These are phyloP conservation scores for Syngnathus floridae DNA, from an alignment of 2,113 vertebrate genomes.

Conservation along the genomic window DNA sequence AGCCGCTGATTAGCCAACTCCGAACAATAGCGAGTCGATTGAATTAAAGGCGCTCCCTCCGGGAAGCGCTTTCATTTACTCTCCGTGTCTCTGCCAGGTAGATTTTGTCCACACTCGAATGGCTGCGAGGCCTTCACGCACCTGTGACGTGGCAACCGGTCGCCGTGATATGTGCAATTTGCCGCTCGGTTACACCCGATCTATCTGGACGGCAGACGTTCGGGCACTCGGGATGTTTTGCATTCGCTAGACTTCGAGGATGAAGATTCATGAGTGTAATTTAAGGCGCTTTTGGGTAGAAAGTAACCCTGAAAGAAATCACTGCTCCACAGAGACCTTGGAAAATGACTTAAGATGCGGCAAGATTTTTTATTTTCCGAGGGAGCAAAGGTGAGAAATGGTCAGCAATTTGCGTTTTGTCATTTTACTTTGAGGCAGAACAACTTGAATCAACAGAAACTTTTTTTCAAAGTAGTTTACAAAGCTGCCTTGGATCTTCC, in stretches of 20 bases:
- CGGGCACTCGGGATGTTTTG: neutral
- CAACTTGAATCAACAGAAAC: too few relatives aligned
- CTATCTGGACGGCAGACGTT: neutral
- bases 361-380: too few relatives aligned
- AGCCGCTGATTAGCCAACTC: slow-evolving; percentile 18
- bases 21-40: slow-evolving; percentile 19
- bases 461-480: too few relatives aligned
- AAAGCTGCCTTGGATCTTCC: too few relatives aligned
- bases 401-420: too few relatives aligned
- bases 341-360: too few relatives aligned
- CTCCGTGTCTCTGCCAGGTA: slow-evolving; percentile 8
- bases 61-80: slow-evolving; percentile 34
- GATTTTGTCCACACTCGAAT: neutral
- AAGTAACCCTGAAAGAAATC: neutral
- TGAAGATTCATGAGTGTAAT: neutral
- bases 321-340: too few relatives aligned
- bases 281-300: neutral
- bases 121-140: neutral
- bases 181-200: neutral
- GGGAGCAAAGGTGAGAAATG: too few relatives aligned
- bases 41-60: slow-evolving; percentile 17
- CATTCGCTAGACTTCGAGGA: neutral
- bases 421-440: too few relatives aligned
- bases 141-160: neutral
- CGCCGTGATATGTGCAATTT: neutral